Conservation (phyloP, 1,140 invertebrate species). For the Lordiphosa mommai region DNA sequence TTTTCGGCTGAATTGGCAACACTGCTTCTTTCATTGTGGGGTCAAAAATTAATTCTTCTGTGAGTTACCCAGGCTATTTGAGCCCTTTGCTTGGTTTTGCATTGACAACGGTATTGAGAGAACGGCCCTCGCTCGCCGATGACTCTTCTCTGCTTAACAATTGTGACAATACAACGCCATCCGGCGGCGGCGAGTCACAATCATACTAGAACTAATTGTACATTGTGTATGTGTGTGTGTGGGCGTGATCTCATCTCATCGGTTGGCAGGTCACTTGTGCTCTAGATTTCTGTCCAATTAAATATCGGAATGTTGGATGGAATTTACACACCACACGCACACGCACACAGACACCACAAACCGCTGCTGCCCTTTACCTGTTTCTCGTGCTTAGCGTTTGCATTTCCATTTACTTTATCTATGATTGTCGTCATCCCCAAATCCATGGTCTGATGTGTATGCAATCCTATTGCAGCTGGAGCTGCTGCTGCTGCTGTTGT, state of each 20-base stretch:
- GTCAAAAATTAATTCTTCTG: too few relatives aligned
- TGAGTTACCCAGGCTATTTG: too few relatives aligned
- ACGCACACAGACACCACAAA: neutral
- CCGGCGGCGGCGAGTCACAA: too few relatives aligned
- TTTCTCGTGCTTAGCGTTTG: constrained; percentile 29
- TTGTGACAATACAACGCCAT: constrained; percentile 1
- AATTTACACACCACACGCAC: neutral
- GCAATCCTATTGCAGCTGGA: too few relatives aligned
- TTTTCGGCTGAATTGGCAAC: too few relatives aligned
- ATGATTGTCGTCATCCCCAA: constrained; percentile 12
- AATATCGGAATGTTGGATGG: neutral
- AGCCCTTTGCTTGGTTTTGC: too few relatives aligned
- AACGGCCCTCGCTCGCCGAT: neutral
- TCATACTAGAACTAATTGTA: neutral
- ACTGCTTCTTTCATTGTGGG: too few relatives aligned
- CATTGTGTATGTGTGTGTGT: neutral
- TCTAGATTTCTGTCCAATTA: constrained; percentile 8
- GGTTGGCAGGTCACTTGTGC: constrained; percentile 2
- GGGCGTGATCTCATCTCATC: constrained; percentile 21
- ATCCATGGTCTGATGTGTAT: constrained; percentile 6
- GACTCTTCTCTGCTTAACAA: constrained; percentile 1
- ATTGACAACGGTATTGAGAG: too few relatives aligned
- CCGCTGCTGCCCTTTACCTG: constrained; percentile 9
- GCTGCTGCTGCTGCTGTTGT: neutral
- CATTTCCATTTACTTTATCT: constrained; percentile 27